Conservation (phyloP, 2,888 invertebrate genomes). For the Isotomurus palustris region DNA sequence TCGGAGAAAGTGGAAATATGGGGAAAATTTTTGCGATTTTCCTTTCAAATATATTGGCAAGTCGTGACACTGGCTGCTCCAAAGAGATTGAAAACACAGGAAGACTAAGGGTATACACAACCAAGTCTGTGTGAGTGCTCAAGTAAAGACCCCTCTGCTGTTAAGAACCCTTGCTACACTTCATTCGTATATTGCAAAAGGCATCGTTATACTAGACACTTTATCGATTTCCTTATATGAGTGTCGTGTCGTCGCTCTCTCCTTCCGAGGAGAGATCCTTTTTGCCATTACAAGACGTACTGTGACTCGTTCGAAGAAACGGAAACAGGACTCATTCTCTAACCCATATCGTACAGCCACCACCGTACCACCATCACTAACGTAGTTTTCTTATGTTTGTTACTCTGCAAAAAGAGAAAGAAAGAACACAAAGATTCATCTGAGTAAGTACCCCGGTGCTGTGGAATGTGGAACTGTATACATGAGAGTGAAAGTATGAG, state of each 20-base stretch:
- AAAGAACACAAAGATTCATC: too few relatives aligned
- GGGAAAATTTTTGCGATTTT: constrained; percentile 39
- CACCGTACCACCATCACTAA: too few relatives aligned
- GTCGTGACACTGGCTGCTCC: constrained; percentile 34
- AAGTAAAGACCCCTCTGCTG: too few relatives aligned
- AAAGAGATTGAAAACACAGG: constrained; percentile 40
- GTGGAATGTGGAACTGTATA: too few relatives aligned
- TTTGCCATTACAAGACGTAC: neutral
- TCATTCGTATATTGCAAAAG: too few relatives aligned
- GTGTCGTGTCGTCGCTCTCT: neutral
- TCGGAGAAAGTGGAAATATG: constrained; percentile 24
- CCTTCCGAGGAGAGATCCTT: neutral
- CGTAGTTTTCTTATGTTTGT: too few relatives aligned
- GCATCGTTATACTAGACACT: constrained; percentile 28
- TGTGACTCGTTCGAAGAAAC: neutral
- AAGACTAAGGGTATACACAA: too few relatives aligned
- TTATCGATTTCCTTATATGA: constrained; percentile 18
- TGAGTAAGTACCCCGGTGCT: too few relatives aligned
- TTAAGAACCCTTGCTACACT: too few relatives aligned
- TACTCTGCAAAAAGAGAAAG: too few relatives aligned
- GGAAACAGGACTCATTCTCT: constrained; percentile 2
- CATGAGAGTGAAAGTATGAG: too few relatives aligned
- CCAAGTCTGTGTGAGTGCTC: too few relatives aligned
- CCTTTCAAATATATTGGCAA: constrained; percentile 34
- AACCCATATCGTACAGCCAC: neutral